These are phyloP conservation scores for Vulpes lagopus DNA, from an alignment of 2,113 vertebrate genomes.

Conservation along the genomic window DNA sequence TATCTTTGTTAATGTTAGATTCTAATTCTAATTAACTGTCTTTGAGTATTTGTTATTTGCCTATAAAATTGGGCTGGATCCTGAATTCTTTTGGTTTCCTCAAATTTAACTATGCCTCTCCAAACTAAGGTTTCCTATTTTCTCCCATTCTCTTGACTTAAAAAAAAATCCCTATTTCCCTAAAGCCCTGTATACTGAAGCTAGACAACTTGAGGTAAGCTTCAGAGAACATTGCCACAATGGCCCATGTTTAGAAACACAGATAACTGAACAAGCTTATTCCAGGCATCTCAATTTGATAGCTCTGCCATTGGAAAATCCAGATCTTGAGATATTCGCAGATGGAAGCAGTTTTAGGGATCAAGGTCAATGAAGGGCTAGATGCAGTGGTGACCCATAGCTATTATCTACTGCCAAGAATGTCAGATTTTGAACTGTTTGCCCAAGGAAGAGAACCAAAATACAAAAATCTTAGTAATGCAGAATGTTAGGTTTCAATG, in stretches of 20 bases:
- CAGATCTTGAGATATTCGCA: background rate
- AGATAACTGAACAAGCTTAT: background rate
- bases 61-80: background rate
- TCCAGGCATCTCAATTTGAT: background rate
- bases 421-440: background rate
- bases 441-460: background rate
- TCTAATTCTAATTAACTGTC: background rate
- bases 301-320: background rate
- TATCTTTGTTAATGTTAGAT: background rate
- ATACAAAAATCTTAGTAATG: background rate
- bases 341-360: background rate
- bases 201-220: background rate
- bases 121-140: background rate
- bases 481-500: background rate
- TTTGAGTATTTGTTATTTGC: background rate
- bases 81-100: background rate
- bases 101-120: background rate
- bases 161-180: background rate
- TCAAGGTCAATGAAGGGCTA: background rate
- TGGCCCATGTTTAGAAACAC: background rate
- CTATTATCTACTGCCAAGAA: background rate
- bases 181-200: background rate
- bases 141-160: background rate
- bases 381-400: background rate
- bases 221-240: background rate